phyloP scores from a whole-genome alignment of 2,888 invertebrate species.

The Schizotus pectinicornis region DNA sequence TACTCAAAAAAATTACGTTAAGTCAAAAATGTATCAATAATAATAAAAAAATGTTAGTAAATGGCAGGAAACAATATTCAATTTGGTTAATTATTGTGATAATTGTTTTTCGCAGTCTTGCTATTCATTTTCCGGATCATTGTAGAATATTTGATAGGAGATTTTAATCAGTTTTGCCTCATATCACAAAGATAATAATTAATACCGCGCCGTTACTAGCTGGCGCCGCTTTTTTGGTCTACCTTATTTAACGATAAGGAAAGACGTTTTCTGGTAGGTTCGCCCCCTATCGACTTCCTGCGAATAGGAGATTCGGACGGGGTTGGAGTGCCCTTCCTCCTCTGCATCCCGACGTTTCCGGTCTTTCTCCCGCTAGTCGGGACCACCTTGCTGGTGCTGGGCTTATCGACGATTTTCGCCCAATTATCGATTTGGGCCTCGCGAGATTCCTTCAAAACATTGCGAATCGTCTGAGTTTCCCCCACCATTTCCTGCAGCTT shows the following conservation, averaged over 20 bases:
- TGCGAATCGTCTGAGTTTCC: constrained; percentile 62
- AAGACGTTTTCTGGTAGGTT: constrained; percentile 57
- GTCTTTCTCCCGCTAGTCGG: constrained; percentile 46
- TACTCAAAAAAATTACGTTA: constrained; percentile 6
- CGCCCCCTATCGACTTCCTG: constrained; percentile 56
- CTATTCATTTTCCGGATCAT: constrained; percentile 9
- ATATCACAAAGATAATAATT: constrained; percentile 21
- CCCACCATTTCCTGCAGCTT: constrained; percentile 78
- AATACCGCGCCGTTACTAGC: constrained; percentile 11
- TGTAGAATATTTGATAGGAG: neutral
- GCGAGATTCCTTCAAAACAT: constrained; percentile 62
- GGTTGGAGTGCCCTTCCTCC: constrained; percentile 54
- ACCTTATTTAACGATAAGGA: constrained; percentile 59
- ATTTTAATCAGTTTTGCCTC: neutral
- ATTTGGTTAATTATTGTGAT: too few relatives aligned
- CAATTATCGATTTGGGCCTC: constrained; percentile 70
- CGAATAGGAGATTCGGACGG: constrained; percentile 52
- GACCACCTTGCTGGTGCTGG: constrained; percentile 37
- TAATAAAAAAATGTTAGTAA: too few relatives aligned
- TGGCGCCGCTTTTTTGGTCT: constrained; percentile 47
- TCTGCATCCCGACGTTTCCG: constrained; percentile 50
- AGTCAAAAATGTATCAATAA: too few relatives aligned
- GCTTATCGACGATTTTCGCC: constrained; percentile 57
- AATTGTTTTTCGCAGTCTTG: constrained; percentile 17
- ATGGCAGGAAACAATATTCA: too few relatives aligned